Conservation (phyloP, 2,888 invertebrate species). For the Cyaniris semiargus region DNA sequence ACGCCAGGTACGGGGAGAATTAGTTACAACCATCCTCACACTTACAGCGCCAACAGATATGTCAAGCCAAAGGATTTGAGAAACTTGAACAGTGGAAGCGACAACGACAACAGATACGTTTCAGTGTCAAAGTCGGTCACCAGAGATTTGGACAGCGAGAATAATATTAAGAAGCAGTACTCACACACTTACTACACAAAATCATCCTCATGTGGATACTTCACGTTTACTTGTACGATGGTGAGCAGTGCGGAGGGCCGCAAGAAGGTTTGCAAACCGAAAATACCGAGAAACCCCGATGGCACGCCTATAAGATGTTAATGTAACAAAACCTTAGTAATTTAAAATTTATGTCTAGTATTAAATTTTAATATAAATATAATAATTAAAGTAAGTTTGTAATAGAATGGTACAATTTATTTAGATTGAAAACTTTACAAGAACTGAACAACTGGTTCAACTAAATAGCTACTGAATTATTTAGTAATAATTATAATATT, state of each 20-base stretch:
- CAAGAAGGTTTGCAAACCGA: conserved; percentile 90
- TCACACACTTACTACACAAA: conserved; percentile 91
- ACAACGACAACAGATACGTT: conserved; percentile 84
- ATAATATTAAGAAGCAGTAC: conserved; percentile 85
- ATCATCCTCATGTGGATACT: conserved; percentile 92
- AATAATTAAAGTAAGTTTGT: not conserved
- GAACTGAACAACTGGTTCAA: not conserved
- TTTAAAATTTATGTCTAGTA: not conserved
- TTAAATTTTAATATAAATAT: not conserved
- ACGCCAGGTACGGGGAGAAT: conserved; percentile 75
- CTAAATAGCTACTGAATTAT: not conserved
- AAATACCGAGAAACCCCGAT: conserved; percentile 88
- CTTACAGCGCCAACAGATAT: conserved; percentile 50
- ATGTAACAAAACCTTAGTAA: conserved; percentile 29
- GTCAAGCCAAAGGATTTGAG: conserved; percentile 63
- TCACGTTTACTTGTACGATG: conserved; percentile 91
- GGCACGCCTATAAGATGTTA: conserved; percentile 84
- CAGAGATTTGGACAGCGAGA: conserved; percentile 83
- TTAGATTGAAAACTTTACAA: not conserved
- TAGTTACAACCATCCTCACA: conserved; percentile 58
- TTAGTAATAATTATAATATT: not conserved
- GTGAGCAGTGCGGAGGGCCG: conserved; percentile 88
- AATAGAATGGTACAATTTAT: not conserved
- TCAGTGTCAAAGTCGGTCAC: conserved; percentile 90
- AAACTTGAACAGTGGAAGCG: conserved; percentile 58